phyloP scores from a whole-genome alignment of 2,113 vertebrate species.

The Equus quagga region DNA sequence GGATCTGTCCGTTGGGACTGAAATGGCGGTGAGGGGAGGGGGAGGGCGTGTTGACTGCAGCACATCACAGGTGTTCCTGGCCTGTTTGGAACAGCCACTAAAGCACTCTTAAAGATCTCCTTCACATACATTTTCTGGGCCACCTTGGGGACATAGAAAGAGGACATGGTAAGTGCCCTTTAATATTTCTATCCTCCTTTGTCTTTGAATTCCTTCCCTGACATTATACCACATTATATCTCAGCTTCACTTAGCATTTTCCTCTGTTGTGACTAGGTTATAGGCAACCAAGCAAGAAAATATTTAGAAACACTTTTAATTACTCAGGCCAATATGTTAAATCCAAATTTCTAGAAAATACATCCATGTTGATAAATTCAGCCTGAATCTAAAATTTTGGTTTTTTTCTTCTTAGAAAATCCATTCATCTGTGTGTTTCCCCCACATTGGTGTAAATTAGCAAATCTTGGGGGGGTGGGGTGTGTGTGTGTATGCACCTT shows the following conservation, averaged over 20 bases:
- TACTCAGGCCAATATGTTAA: not conserved
- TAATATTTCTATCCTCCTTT: not conserved
- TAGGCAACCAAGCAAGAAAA: conserved; percentile 16
- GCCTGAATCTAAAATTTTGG: conserved; percentile 17
- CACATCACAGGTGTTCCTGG: not conserved
- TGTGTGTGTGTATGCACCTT: not conserved
- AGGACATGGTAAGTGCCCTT: not conserved
- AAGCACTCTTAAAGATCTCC: not conserved
- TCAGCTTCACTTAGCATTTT: not conserved
- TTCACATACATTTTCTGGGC: not conserved
- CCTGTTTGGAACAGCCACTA: not conserved
- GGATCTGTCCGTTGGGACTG: not conserved
- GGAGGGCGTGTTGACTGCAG: not conserved
- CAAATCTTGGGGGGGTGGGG: not conserved
- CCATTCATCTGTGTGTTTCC: not conserved
- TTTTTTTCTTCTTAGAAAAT: not conserved
- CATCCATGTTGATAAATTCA: not conserved
- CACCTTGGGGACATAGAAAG: not conserved
- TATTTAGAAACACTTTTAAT: conserved; percentile 18
- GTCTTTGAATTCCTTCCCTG: not conserved
- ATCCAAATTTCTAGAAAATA: conserved; percentile 42
- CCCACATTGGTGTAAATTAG: not conserved
- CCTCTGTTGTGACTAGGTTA: not conserved
- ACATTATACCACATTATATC: not conserved
- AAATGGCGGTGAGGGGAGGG: not conserved